phyloP scores from a whole-genome alignment of 2,888 invertebrate genomes.

The Azorinus chamasolen region DNA sequence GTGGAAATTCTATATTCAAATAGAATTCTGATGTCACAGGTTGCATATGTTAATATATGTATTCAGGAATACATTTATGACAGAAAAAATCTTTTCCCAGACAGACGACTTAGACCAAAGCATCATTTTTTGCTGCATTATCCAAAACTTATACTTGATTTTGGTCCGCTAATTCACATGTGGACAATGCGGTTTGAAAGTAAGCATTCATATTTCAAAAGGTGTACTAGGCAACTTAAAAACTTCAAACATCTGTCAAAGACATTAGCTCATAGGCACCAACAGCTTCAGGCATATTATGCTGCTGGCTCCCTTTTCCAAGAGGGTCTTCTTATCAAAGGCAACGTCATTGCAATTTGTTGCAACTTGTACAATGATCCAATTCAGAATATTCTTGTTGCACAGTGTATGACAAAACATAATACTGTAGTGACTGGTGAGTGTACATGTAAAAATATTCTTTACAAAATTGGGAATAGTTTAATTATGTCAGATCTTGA shows the following conservation, averaged over 20 bases:
- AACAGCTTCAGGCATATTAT: conserved; percentile 16
- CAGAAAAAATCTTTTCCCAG: conserved; percentile 2
- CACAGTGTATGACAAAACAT: no score
- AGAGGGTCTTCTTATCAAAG: no score
- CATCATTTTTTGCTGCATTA: conserved; percentile 16
- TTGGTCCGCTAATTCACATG: conserved; percentile 3
- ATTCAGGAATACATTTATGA: conserved; percentile 1
- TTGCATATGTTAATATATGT: background rate
- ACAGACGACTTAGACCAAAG: conserved; percentile 1
- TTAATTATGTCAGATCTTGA: no score
- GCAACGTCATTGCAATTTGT: no score
- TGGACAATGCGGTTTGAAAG: conserved; percentile 18
- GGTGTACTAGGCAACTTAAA: background rate
- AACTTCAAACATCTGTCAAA: conserved; percentile 6
- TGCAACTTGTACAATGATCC: no score
- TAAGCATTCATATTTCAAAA: conserved; percentile 14
- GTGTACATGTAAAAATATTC: no score
- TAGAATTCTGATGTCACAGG: background rate
- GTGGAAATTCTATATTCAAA: conserved; percentile 5
- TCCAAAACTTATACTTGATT: conserved; percentile 9
- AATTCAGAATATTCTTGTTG: no score
- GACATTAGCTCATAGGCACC: conserved; percentile 15
- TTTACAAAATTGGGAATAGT: no score
- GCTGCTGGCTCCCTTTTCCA: no score
- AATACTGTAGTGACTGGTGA: no score